Percentiles rank a stretch among this genome's conserved stretches.
Evolutionary conservation across 2,888 invertebrate species (phyloP).

Genomic region (Drosophila neotestacea): DNA sequence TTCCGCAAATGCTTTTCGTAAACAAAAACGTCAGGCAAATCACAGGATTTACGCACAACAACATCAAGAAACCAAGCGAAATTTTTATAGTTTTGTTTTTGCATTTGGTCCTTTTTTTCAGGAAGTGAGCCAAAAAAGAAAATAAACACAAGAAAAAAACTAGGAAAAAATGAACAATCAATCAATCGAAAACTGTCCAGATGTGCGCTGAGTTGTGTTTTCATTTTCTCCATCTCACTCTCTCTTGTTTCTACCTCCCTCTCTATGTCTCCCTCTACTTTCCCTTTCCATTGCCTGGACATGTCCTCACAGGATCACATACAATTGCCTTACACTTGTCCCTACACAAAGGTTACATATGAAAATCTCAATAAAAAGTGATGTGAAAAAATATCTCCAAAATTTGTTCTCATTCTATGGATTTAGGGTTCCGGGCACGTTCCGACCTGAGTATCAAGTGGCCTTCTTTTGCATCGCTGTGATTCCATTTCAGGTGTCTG

Average conservation of each 20-base stretch:
- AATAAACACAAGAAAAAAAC: not conserved
- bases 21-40: constrained; percentile 51
- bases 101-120: constrained; percentile 20
- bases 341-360: constrained; percentile 19
- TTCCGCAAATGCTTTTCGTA: constrained; percentile 73
- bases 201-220: constrained; percentile 20
- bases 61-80: constrained; percentile 1
- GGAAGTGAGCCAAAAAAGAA: constrained; percentile 44
- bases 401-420: constrained; percentile 22
- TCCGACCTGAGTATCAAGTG: constrained; percentile 35
- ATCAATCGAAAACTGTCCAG: constrained; percentile 26
- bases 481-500: constrained; percentile 36
- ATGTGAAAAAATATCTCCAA: constrained; percentile 8
- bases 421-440: constrained; percentile 40
- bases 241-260: not conserved
- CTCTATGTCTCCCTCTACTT: not conserved
- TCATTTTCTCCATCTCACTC: not conserved
- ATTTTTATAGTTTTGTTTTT: constrained; percentile 22
- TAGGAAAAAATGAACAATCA: constrained; percentile 7
- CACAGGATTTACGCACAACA: constrained; percentile 28
- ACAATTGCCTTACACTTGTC: constrained; percentile 29
- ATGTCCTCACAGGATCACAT: constrained; percentile 15
- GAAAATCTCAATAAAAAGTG: constrained; percentile 14
- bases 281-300: constrained; percentile 18
- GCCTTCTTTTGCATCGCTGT: constrained; percentile 20